These are phyloP conservation scores for Keiferia lycopersicella DNA, from an alignment of 2,888 invertebrate species.

Conservation along the genomic window DNA sequence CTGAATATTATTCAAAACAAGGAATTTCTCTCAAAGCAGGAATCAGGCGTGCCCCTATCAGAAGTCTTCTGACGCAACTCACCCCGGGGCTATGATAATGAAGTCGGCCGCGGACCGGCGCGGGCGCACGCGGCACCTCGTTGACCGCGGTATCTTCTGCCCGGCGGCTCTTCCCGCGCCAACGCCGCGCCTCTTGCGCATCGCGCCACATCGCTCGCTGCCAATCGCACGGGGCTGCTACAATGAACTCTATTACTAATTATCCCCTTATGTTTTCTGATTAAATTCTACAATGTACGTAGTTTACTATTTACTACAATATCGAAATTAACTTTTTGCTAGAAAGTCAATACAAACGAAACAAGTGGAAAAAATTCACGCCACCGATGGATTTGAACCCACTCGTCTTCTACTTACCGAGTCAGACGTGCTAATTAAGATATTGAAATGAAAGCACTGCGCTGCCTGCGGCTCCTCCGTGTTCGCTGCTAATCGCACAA, in stretches of 20 bases:
- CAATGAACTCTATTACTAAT: conserved; percentile 34
- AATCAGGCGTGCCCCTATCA: conserved; percentile 7
- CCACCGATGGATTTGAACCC: too few relatives aligned
- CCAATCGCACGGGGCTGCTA: conserved; percentile 44
- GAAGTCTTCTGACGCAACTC: conserved; percentile 39
- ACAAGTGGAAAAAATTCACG: too few relatives aligned
- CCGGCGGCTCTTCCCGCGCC: conserved; percentile 49
- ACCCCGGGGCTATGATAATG: conserved; percentile 58
- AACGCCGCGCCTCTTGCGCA: conserved; percentile 45
- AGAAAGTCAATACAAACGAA: too few relatives aligned
- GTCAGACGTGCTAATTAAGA: too few relatives aligned
- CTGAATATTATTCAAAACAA: conserved; percentile 10
- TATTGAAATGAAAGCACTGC: too few relatives aligned
- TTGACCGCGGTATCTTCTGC: conserved; percentile 49
- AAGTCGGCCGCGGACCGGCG: conserved; percentile 47
- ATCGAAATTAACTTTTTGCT: too few relatives aligned
- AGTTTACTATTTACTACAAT: not conserved
- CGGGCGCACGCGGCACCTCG: conserved; percentile 36
- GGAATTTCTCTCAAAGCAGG: conserved; percentile 4
- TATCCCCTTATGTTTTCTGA: too few relatives aligned
- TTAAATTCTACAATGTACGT: conserved; percentile 41
- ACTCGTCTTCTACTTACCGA: too few relatives aligned
- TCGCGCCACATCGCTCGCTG: conserved; percentile 42
- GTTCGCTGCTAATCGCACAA: not conserved
- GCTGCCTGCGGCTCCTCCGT: conserved; percentile 51